phyloP scores from a whole-genome alignment of 2,113 vertebrate species.

The Donacobius atricapilla region DNA sequence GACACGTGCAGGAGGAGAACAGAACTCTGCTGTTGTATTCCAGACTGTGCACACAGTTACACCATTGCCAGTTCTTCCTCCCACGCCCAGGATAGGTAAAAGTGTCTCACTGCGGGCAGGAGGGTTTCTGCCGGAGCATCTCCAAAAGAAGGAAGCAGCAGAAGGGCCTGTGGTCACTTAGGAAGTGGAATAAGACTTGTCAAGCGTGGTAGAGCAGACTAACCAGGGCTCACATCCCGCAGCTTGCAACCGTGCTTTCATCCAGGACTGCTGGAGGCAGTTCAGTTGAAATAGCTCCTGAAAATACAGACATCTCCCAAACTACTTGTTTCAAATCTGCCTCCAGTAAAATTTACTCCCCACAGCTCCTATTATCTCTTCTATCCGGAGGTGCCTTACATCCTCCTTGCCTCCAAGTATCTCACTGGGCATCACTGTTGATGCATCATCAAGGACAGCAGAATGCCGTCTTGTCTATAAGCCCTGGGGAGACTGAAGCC shows the following conservation, averaged over 20 bases:
- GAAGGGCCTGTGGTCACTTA: not conserved
- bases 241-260: conserved; percentile 9
- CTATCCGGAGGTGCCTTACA: not conserved
- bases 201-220: not conserved
- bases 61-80: not conserved
- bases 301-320: conserved; percentile 48
- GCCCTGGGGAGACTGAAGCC: not conserved
- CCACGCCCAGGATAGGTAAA: not conserved
- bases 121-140: not conserved
- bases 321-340: conserved; percentile 53
- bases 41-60: not conserved
- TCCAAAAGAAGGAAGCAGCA: not conserved
- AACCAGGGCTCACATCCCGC: not conserved
- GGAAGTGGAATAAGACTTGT: not conserved
- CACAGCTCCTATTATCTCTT: not conserved
- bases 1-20: fast-evolving
- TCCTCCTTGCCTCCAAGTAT: not conserved
- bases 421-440: not conserved
- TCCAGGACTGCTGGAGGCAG: conserved; percentile 49
- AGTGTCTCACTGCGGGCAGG: not conserved
- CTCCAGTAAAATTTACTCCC: conserved; percentile 49
- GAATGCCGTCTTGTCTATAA: not conserved
- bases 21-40: not conserved
- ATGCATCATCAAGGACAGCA: not conserved
- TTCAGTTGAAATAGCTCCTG: conserved; percentile 41